phyloP scores from a whole-genome alignment of 1,140 invertebrate species.

The Drosophila dunni region DNA sequence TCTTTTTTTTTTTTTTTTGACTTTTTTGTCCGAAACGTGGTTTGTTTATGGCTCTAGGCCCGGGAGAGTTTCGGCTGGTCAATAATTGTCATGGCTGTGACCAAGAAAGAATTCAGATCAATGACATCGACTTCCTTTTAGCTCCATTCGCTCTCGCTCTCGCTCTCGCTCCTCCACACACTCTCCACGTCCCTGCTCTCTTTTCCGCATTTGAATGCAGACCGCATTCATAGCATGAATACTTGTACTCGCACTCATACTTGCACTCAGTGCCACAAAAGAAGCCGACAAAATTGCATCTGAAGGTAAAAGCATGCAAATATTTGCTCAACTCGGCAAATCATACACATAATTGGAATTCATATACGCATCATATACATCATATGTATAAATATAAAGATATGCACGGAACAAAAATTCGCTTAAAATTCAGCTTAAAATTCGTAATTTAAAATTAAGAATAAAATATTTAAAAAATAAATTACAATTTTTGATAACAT shows the following conservation, averaged over 20 bases:
- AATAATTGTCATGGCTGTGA: constrained; percentile 15
- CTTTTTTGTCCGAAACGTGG: not conserved
- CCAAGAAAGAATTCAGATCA: constrained; percentile 12
- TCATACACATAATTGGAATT: constrained; percentile 80
- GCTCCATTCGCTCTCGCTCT: not conserved
- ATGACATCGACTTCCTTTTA: constrained; percentile 31
- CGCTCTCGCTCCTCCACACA: no score
- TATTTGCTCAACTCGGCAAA: constrained; percentile 74
- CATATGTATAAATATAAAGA: constrained; percentile 18
- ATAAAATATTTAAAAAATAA: no score
- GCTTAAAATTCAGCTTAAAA: no score
- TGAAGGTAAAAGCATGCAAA: constrained; percentile 74
- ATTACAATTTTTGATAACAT: no score
- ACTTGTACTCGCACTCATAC: not conserved
- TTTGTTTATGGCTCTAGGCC: constrained; percentile 10
- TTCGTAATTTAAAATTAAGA: no score
- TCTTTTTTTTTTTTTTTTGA: not conserved
- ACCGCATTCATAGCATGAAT: not conserved
- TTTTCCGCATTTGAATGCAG: not conserved
- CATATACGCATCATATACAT: constrained; percentile 28
- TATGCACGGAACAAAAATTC: no score
- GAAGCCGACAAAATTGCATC: constrained; percentile 72
- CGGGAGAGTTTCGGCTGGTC: not conserved
- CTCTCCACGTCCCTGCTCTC: not conserved
- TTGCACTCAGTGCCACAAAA: constrained; percentile 40